These are phyloP conservation scores for Athripsodes cinereus DNA, from an alignment of 2,888 invertebrate species.

Conservation along the genomic window DNA sequence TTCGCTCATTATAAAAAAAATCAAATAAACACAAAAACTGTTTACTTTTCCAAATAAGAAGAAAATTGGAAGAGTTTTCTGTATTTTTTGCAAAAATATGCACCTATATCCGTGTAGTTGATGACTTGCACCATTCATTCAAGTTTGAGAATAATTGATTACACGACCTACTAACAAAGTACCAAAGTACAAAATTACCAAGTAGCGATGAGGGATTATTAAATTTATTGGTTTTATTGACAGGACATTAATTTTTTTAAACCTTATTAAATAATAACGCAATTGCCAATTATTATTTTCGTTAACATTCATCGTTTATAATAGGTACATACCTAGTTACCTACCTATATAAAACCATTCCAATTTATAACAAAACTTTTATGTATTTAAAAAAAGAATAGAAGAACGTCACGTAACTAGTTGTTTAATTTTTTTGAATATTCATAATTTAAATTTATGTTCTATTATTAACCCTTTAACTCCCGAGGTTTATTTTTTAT, in stretches of 20 bases:
- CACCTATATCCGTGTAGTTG: too few relatives aligned
- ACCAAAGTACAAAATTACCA: slow-evolving; percentile 14
- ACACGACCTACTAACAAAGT: neutral
- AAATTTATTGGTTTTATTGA: slow-evolving; percentile 27
- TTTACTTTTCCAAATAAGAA: too few relatives aligned
- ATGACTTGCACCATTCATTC: too few relatives aligned
- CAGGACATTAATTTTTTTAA: slow-evolving; percentile 24
- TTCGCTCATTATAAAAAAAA: too few relatives aligned
- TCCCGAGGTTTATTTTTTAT: neutral
- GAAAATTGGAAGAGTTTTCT: too few relatives aligned
- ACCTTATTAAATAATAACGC: slow-evolving; percentile 23
- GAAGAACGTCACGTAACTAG: neutral
- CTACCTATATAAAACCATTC: neutral
- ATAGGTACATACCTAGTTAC: too few relatives aligned
- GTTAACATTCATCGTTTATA: slow-evolving; percentile 2
- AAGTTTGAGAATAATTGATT: neutral
- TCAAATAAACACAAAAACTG: too few relatives aligned
- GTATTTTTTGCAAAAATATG: too few relatives aligned
- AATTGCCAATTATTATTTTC: slow-evolving; percentile 22
- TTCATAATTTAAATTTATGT: slow-evolving; percentile 1
- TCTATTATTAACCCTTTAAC: neutral
- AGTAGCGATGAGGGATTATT: slow-evolving; percentile 24
- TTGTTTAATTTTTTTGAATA: neutral
- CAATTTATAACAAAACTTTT: neutral
- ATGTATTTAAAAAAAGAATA: too few relatives aligned